Base-by-base conservation (phyloP, 2,888 invertebrate species). In the Muscina levida region DNA sequence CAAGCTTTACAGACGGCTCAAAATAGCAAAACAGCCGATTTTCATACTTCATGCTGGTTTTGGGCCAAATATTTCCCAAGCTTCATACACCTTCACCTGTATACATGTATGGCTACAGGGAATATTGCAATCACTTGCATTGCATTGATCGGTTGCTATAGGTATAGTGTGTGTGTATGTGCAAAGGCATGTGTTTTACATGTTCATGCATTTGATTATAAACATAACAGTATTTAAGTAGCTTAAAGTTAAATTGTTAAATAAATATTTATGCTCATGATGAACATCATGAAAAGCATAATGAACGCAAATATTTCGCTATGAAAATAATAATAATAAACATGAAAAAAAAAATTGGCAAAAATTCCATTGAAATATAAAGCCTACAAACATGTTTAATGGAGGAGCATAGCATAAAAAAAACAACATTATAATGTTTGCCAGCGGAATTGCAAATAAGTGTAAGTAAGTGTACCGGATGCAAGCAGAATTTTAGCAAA, bases 191-290 rank as follows among this genome's bases (percentile, higher is more conserved):
- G 57, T 59, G 59, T 2, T 15, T 2, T 48, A 2, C 15, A 1
- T 68, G 17, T 24, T 46, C 67, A 65, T 56, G 46, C 31, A 46
- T 53, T 72, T 81, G 65, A 74, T 56, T 26, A 19, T 68, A 70
- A 77, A 71, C 73, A 73, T 72, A 81, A 62, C 71, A 71, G 73
- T 74, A 76, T 76, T 26, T 78, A 78, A 77, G 70, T 72, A 76
- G 82, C 75, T 82, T 82, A 75, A 75, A 78, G 59, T 71, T 82
- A 53, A 79, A 79, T 72, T 73, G 66, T 79, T 79, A 76, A 71
- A 76, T 73, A 66, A 82, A 79, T 79, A 76, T 73, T 70, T 72
- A 73, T 53, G 39, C 24, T 22, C 22, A 67, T 51, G 22, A 51
- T 13, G 13, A 24, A 53, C 22, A 51, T 53, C 66, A 26, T 24